A percentile compares a stretch with the other conserved stretches of the same genome.
Evolutionary conservation across 2,888 invertebrate genomes (phyloP).

Genomic region (Seira sanloemensis): DNA sequence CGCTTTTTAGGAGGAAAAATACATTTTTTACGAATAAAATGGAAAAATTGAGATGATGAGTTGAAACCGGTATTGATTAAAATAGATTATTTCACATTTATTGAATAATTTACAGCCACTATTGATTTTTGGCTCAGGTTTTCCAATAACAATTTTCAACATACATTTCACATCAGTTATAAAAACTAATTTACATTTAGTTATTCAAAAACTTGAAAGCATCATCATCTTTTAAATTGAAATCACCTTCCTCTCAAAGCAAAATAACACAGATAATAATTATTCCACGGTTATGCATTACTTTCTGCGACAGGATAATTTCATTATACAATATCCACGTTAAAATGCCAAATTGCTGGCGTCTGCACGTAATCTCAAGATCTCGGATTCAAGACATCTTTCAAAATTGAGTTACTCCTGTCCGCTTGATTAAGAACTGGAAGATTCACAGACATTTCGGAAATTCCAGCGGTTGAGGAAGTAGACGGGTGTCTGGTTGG

Average conservation of each 20-base stretch:
- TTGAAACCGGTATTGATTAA: background rate
- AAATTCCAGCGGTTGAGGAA: constrained; percentile 68
- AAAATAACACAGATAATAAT: background rate
- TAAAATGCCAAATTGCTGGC: no score
- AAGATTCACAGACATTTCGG: constrained; percentile 72
- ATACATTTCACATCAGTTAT: no score
- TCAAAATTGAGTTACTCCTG: constrained; percentile 79
- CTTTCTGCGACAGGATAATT: background rate
- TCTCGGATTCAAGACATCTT: constrained; percentile 79
- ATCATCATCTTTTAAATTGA: no score
- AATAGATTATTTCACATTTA: background rate
- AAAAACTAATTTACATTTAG: no score
- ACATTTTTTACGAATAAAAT: constrained; percentile 59
- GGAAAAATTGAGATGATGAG: background rate
- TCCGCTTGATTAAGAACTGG: constrained; percentile 72
- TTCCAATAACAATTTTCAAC: background rate
- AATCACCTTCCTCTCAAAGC: background rate
- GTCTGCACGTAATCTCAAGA: constrained; percentile 66
- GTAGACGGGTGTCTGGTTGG: constrained; percentile 59
- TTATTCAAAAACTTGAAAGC: background rate
- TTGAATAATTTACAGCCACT: background rate
- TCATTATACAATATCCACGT: background rate
- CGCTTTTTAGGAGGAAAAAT: constrained; percentile 56
- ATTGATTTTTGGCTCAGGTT: background rate
- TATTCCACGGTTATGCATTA: background rate